These are phyloP conservation scores for Cliona cf. orientalis DNA, from an alignment of 37 sponge, comb jelly and placozoan genomes.

Conservation along the genomic window DNA sequence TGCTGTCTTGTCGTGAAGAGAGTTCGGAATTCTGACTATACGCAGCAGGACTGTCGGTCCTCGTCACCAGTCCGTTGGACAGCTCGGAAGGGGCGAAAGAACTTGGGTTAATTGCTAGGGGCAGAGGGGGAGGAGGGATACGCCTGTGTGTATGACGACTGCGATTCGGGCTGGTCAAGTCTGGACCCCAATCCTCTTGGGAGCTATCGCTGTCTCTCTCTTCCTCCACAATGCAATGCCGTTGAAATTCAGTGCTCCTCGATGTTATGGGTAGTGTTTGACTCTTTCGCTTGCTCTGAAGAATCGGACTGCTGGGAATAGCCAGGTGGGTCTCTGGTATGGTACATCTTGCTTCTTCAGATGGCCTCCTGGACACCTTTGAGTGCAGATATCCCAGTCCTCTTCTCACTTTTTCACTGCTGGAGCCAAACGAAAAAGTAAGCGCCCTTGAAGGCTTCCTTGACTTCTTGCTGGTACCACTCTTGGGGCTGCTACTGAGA, in stretches of 20 bases:
- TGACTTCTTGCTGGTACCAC: constrained; percentile 13
- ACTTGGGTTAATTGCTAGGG: not conserved
- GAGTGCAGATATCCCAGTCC: constrained; percentile 15
- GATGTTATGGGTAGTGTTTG: constrained; percentile 10
- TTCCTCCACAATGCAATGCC: constrained; percentile 4
- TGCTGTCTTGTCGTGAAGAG: constrained; percentile 8
- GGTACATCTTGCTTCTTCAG: not conserved
- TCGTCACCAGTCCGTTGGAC: not conserved
- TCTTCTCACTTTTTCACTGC: constrained; percentile 17
- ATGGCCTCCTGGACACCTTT: not conserved
- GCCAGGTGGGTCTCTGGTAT: not conserved
- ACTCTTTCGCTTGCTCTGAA: not conserved
- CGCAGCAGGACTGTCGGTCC: not conserved
- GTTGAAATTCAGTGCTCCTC: not conserved
- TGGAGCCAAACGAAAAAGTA: constrained; percentile 30
- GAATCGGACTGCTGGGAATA: constrained; percentile 21
- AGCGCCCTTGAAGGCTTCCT: constrained; percentile 8
- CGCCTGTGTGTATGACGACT: not conserved
- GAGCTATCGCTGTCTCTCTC: constrained; percentile 11
- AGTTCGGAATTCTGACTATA: not conserved
- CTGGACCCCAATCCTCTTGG: not conserved
- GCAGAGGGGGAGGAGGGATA: not conserved
- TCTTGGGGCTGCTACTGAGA: not conserved
- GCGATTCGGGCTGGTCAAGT: not conserved
- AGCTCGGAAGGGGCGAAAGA: not conserved